phyloP scores from a whole-genome alignment of 2,888 invertebrate species.

The Drosophila borealis region DNA sequence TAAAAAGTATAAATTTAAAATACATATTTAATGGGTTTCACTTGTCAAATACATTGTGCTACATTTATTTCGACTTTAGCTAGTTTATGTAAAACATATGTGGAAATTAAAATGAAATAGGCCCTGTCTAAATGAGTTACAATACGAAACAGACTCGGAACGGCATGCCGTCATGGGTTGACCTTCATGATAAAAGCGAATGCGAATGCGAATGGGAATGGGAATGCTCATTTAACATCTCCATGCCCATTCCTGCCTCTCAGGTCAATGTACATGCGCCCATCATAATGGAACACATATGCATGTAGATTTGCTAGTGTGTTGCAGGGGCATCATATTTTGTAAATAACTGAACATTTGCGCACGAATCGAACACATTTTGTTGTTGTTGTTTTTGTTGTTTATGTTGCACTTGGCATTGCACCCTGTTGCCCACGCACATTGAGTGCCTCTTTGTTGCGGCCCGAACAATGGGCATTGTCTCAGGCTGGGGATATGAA shows the following conservation, averaged over 20 bases:
- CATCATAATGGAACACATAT: slow-evolving; percentile 12
- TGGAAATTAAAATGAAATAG: not conserved
- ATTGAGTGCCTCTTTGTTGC: slow-evolving; percentile 35
- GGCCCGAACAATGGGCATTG: slow-evolving; percentile 49
- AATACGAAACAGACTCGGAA: not conserved
- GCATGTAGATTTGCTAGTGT: slow-evolving; percentile 2
- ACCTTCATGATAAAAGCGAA: slow-evolving; percentile 32
- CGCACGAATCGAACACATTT: slow-evolving; percentile 19
- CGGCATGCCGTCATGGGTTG: slow-evolving; percentile 17
- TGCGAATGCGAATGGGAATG: slow-evolving; percentile 7
- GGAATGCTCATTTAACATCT: slow-evolving; percentile 3
- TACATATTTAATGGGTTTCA: not conserved
- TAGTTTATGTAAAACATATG: slow-evolving; percentile 10
- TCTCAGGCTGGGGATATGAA: slow-evolving; percentile 24
- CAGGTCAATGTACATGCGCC: not conserved
- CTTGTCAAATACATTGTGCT: not conserved
- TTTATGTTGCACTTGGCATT: slow-evolving; percentile 43
- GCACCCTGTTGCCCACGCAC: slow-evolving; percentile 29
- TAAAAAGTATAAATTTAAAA: not conserved
- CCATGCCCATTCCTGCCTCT: slow-evolving; percentile 17
- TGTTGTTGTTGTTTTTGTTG: slow-evolving; percentile 4
- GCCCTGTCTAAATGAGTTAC: not conserved
- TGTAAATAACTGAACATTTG: slow-evolving; percentile 16
- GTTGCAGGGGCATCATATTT: not conserved
- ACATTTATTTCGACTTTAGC: not conserved